Percentiles rank a stretch among this genome's conserved stretches.
Conservation (phyloP, 2,888 invertebrate species). For the Crioceris asparagi region DNA sequence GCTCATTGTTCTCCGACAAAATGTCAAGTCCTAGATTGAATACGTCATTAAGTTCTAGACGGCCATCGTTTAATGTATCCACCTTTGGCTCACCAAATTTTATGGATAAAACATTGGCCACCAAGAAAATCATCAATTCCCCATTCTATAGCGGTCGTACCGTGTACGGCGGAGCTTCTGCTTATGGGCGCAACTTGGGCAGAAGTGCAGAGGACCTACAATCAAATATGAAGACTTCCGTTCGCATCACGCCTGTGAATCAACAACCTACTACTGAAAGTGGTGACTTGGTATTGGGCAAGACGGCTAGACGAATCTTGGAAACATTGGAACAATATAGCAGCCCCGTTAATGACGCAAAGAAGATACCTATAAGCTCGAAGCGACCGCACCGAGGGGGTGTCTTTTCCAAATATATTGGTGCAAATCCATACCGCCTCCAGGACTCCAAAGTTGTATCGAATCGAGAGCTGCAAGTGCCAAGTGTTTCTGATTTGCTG, state of each 20-base stretch:
- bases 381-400: conserved; percentile 25
- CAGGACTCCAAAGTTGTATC: conserved; percentile 24
- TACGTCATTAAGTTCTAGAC: conserved; percentile 39
- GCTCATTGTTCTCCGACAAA: conserved; percentile 25
- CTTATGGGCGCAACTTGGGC: conserved; percentile 37
- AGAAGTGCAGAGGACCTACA: conserved; percentile 18
- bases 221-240: conserved; percentile 25
- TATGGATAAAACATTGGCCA: conserved; percentile 37
- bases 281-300: conserved; percentile 46
- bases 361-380: conserved; percentile 54
- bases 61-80: conserved; percentile 42
- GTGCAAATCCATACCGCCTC: conserved; percentile 30
- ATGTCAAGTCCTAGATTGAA: conserved; percentile 30
- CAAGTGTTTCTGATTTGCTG: conserved; percentile 52
- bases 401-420: conserved; percentile 27
- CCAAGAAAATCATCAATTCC: conserved; percentile 43
- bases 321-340: conserved; percentile 73
- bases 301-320: conserved; percentile 67
- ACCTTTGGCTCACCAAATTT: conserved; percentile 35
- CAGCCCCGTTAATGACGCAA: conserved; percentile 68
- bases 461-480: conserved; percentile 46
- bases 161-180: conserved; percentile 63
- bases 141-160: conserved; percentile 69
- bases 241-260: conserved; percentile 41
- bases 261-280: conserved; percentile 24